Percentiles rank a stretch among this genome's conserved stretches.
phyloP scores from a whole-genome alignment of 2,797 vertebrate genomes.

The Gobio occitaniae region DNA sequence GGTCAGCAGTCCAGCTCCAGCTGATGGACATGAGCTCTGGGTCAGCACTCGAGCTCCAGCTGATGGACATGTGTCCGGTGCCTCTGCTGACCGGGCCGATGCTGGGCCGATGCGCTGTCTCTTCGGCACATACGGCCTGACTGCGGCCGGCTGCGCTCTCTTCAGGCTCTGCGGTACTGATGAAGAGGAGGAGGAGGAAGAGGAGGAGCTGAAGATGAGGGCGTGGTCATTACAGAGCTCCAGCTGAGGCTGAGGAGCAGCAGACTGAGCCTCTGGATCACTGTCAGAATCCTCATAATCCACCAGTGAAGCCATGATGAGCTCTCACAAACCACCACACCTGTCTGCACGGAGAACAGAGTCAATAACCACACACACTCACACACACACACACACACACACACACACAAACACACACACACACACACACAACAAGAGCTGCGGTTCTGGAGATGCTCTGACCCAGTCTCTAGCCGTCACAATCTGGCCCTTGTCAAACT shows the following conservation, averaged over 20 bases:
- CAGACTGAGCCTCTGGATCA: constrained; percentile 53
- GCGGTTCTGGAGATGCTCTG: too few relatives aligned
- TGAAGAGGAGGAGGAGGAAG: background rate
- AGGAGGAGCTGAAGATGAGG: background rate
- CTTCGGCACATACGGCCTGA: constrained; percentile 90
- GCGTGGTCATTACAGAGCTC: background rate
- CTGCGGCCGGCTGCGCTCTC: constrained; percentile 67
- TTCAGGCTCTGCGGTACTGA: constrained; percentile 63
- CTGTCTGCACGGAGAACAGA: background rate
- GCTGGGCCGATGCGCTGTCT: constrained; percentile 75
- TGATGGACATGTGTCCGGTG: background rate
- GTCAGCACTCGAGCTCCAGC: constrained; percentile 64
- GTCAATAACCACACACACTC: too few relatives aligned
- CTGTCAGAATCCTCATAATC: constrained; percentile 93
- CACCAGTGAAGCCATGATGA: constrained; percentile 86
- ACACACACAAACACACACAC: too few relatives aligned
- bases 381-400: too few relatives aligned
- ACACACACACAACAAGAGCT: too few relatives aligned
- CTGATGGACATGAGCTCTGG: constrained; percentile 70
- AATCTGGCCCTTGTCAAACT: too few relatives aligned
- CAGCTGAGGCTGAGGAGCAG: background rate
- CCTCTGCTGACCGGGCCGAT: constrained; percentile 30
- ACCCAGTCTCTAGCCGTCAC: too few relatives aligned
- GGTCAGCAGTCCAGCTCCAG: constrained; percentile 60
- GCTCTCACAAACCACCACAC: background rate